Evolutionary conservation across 2,888 invertebrate genomes (phyloP), one percentile per base, ranked within the genome.

Genomic region (Macaria liturata): DNA sequence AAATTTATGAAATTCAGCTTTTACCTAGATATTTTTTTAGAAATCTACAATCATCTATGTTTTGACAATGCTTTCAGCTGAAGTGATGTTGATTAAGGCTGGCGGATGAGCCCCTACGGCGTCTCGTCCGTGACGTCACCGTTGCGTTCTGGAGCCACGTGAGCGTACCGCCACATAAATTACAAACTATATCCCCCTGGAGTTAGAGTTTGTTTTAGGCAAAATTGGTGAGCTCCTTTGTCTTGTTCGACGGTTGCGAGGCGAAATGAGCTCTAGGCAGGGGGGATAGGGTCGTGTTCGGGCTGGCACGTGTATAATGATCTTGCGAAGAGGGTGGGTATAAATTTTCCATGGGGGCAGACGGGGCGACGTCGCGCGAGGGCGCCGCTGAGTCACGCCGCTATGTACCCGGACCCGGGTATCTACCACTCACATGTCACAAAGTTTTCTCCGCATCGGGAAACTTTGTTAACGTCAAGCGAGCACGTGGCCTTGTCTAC

Each of bases 301-400:
- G 71, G 57, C 37, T 62, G 69, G 62, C 47, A 53, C 71, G 64
- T 62, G 68, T 69, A 77, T 84, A 86, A 90, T 88, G 84, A 88
- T 88, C 89, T 89, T 88, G 81, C 83, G 73, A 74, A 80, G 84
- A 85, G 90, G 90, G 91, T 87, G 87, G 91, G 88, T 91, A 91
- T 91, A 91, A 91, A 91, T 91, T 91, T 91, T 91, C 82, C 79
- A 90, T 88, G 90, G 91, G 84, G 91, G 91, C 81, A 91, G 91
- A 90, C 90, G 90, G 87, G 88, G 90, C 89, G 91, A 90, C 90
- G 89, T 88, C 89, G 91, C 83, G 82, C 82, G 82, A 87, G 89
- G 89, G 90, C 88, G 89, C 89, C 89, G 88, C 88, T 91, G 91
- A 91, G 82, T 91, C 91, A 91, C 88, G 82, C 71, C 20, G 20